Evolutionary conservation across 92 coral and sea anemone species (phyloP).

Genomic region (Zoanthus gigantus): DNA sequence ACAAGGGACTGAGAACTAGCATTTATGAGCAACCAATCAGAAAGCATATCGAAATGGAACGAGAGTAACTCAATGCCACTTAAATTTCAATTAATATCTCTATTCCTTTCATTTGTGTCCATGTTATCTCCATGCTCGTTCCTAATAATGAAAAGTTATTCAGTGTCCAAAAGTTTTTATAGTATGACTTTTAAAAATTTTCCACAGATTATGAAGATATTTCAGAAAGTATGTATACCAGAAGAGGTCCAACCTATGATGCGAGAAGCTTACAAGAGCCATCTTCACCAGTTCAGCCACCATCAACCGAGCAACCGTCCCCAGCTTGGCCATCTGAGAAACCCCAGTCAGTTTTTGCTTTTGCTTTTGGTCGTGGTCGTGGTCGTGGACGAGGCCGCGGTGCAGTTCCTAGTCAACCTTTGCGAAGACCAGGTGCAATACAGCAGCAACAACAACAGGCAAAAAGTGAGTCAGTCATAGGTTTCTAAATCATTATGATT

Average conservation of each 20-base stretch:
- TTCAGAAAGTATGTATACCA: constrained; percentile 50
- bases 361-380: constrained; percentile 79
- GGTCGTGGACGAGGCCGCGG: constrained; percentile 95
- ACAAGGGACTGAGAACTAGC: no score
- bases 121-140: no score
- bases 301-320: constrained; percentile 20
- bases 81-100: no score
- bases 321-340: constrained; percentile 27
- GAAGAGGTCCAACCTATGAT: constrained; percentile 98
- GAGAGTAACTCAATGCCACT: no score
- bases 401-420: constrained; percentile 74
- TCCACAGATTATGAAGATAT: neutral
- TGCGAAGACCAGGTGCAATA: constrained; percentile 80
- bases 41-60: no score
- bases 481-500: no score
- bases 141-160: no score
- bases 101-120: no score
- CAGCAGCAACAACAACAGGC: constrained; percentile 37
- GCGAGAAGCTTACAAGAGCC: constrained; percentile 62
- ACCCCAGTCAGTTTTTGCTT: neutral
- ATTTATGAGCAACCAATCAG: no score
- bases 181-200: neutral
- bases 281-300: constrained; percentile 23
- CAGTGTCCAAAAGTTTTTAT: no score
- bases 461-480: neutral